Evolutionary conservation across 2,888 invertebrate species (phyloP), one percentile per base, ranked within the genome.

Genomic region (Sclerodermus sp.): DNA sequence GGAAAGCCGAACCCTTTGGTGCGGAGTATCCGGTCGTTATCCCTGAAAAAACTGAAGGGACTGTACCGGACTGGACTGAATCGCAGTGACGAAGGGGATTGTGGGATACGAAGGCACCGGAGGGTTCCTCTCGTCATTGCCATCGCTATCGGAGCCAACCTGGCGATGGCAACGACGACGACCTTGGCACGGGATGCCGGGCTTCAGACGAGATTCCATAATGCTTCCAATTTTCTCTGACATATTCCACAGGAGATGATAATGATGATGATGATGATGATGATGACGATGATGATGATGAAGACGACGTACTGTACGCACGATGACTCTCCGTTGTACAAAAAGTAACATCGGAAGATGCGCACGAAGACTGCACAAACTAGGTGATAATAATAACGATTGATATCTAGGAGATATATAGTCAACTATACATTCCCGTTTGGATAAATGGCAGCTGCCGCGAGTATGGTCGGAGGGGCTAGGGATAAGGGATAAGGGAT

Each of bases 181-280:
- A 23, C 8, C 8, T 23, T 23, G 4, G 3, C 23, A 5, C 3
- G 23, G 8, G 23, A 3, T 23, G 23, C 23, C 3, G 23, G 23
- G 8, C 8, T 23, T 23, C 8, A 3, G 23, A 23, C 23, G 23
- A 23, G 23, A 23, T 23, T 23, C 23, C 23, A 34, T 12, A 38
- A 45, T 45, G 45, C 45, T 45, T 45, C 45, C 45, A 45, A 45
- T 45, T 30, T 15, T 16, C 8, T 34, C 34, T 12, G 34, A 6
- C 18, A 8, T 31, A 15, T 42, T 42, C 32, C 42, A 15, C 42
- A 14, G 15, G 38, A 14, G 15, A 38, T 15, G 38, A 38, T 9
- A 15, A n/a, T 34, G 30, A 12, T 12, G 10, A 34, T 34, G 12
- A 34, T 23, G 8, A 5, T 23, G 23, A n/a, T n/a, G 15, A 38